Base-by-base conservation (phyloP, 2,797 vertebrate species). In the Heteromormyrus szaboi region DNA sequence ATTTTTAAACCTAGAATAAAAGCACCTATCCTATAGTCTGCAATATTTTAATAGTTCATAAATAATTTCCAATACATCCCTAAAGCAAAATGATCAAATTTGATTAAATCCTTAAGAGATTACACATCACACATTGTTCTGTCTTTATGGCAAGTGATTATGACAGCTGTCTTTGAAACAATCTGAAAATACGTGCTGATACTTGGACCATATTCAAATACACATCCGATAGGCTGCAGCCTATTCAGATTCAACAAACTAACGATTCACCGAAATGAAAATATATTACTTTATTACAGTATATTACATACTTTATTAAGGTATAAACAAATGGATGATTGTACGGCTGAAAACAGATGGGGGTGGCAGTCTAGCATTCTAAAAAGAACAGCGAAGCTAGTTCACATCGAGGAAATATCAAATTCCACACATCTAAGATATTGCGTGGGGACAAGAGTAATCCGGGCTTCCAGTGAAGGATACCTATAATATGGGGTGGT, bases 351-450 rank as follows among this genome's bases (percentile, higher is more conserved):
- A 25, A 85, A 51, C 9, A 51, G 44, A 51, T 51, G 81, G 9
- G 12, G 81, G 11, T 85, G 81, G 46, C 46, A 51, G n/a, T 51
- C 65, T 17, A 33, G 37, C 0, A 17, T 72, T 50, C 81, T 85
- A 51, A 85, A 51, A 85, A 85, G 48, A 25, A n/a, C 81, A 85
- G 8, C 9, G n/a, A 85, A 51, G 81, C n/a, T 51, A 85, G 22
- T 85, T 85, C 81, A 85, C 46, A 12, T 22, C 19, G 22, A 85
- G 81, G 44, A 85, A 85, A 51, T 50, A 50, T 85, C 46, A 85
- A 48, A 51, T 85, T 85, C 44, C 81, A 85, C 81, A 84, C 22
- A 84, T 44, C 81, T 85, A 50, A 85, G 81, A 85, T 85, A 85
- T 85, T 85, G 81, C 48, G 51, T 85, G 9, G 81, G 46, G 81